These are phyloP conservation scores for Psilopogon haemacephalus DNA, from an alignment of 2,113 vertebrate species.

Conservation along the genomic window DNA sequence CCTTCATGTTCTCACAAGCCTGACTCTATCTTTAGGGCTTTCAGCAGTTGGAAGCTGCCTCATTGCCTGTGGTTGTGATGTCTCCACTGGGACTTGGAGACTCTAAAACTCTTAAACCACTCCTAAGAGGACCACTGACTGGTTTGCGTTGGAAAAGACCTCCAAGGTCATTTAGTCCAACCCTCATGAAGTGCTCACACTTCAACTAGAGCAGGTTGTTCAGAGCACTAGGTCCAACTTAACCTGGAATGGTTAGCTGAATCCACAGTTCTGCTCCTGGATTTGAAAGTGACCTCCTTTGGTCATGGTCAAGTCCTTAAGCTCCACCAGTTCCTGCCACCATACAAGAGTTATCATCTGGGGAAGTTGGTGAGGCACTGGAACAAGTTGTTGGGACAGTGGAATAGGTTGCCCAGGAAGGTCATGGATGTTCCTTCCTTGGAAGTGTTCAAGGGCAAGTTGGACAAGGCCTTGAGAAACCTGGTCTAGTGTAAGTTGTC, in stretches of 20 bases:
- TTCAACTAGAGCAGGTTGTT: not conserved
- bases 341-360: rapidly evolving
- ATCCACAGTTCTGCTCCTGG: not conserved
- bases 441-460: too few relatives aligned
- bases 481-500: too few relatives aligned
- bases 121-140: too few relatives aligned
- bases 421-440: too few relatives aligned
- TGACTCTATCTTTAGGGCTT: not conserved
- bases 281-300: not conserved
- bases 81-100: not conserved
- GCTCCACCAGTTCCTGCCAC: rapidly evolving
- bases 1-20: not conserved
- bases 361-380: not conserved
- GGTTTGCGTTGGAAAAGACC: not conserved
- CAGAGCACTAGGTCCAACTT: not conserved
- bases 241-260: not conserved
- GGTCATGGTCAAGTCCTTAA: not conserved
- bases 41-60: not conserved
- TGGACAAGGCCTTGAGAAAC: too few relatives aligned
- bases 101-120: not conserved
- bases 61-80: not conserved
- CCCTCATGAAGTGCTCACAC: too few relatives aligned
- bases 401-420: too few relatives aligned
- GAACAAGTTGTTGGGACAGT: too few relatives aligned
- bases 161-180: not conserved